Evolutionary conservation across 2,888 invertebrate species (phyloP).

Genomic region (Agrotis exclamationis): DNA sequence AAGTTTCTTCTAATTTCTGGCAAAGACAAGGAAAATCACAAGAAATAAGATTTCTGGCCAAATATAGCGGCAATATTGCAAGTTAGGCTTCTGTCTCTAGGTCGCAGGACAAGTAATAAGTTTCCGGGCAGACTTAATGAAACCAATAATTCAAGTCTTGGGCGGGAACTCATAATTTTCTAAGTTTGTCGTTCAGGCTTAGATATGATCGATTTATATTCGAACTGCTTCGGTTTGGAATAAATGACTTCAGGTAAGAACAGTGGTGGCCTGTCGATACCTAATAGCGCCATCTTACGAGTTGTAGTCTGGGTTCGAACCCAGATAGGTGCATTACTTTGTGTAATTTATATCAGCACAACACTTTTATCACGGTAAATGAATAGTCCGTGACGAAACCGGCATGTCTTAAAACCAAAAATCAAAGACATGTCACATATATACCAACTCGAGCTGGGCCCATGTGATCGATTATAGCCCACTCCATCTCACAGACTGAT

Average conservation of each 20-base stretch:
- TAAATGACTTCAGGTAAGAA: neutral
- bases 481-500: too few species aligned
- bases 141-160: slow-evolving; percentile 41
- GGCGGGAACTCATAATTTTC: slow-evolving; percentile 45
- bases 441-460: too few species aligned
- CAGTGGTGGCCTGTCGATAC: too few species aligned
- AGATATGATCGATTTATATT: slow-evolving; percentile 25
- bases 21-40: neutral
- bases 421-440: too few species aligned
- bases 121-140: slow-evolving; percentile 40
- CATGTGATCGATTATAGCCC: too few species aligned
- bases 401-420: too few species aligned
- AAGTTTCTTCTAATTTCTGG: neutral
- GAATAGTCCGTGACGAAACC: too few species aligned
- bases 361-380: too few species aligned
- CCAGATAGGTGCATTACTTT: too few species aligned
- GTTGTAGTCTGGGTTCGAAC: too few species aligned
- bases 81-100: neutral
- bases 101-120: slow-evolving; percentile 21
- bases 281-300: too few species aligned
- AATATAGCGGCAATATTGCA: neutral
- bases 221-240: neutral
- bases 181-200: slow-evolving; percentile 24
- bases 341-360: too few species aligned
- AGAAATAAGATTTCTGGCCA: neutral